phyloP scores from a whole-genome alignment of 2,888 invertebrate genomes.

The Dinocampus coccinellae region DNA sequence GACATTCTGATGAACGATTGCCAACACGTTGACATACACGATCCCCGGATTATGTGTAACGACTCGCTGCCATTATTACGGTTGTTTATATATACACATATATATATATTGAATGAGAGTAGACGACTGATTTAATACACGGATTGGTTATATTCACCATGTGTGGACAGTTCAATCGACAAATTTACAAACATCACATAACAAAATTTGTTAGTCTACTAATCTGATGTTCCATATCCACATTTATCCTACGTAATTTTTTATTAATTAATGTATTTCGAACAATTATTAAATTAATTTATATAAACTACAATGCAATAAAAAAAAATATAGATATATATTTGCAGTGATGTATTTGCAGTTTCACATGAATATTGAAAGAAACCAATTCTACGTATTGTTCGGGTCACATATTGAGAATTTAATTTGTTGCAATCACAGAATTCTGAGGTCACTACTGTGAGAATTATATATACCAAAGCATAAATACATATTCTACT shows the following conservation, averaged over 20 bases:
- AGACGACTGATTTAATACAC: background rate
- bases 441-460: slow-evolving; percentile 12
- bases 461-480: background rate
- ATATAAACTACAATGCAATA: no score
- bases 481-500: background rate
- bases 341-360: background rate
- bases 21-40: slow-evolving; percentile 13
- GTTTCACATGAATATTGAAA: background rate
- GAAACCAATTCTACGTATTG: background rate
- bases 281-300: no score
- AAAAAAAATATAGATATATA: no score
- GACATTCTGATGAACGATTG: slow-evolving; percentile 28
- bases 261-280: no score
- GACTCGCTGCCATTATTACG: background rate
- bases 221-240: no score
- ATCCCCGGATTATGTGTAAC: slow-evolving; percentile 15
- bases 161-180: background rate
- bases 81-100: background rate
- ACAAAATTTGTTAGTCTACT: background rate
- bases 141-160: background rate
- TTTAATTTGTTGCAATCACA: slow-evolving; percentile 11
- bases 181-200: background rate
- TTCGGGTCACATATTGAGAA: slow-evolving; percentile 14
- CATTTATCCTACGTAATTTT: no score
- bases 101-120: background rate